These are phyloP conservation scores for Bryconaethiops microstoma DNA, from an alignment of 2,797 vertebrate genomes.

Conservation along the genomic window DNA sequence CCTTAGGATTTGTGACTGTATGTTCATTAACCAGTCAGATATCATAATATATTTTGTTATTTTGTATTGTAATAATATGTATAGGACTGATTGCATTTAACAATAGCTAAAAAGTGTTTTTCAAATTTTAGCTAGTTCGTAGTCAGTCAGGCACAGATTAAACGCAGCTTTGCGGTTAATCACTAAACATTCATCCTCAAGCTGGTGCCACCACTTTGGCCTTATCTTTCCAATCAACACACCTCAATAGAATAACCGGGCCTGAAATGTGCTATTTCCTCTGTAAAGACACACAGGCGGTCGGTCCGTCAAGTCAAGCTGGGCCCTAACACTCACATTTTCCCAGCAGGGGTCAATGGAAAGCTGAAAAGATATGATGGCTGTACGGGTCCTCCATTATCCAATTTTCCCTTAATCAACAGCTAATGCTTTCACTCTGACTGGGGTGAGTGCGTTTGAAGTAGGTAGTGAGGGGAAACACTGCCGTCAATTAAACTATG, in stretches of 20 bases:
- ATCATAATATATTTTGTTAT: too few relatives aligned
- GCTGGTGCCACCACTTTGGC: neutral
- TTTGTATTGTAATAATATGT: too few relatives aligned
- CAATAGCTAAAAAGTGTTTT: too few relatives aligned
- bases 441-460: neutral
- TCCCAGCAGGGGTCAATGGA: slow-evolving; percentile 2
- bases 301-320: neutral
- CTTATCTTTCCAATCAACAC: neutral
- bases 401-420: slow-evolving; percentile 24
- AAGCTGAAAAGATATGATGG: neutral
- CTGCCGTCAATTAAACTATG: neutral
- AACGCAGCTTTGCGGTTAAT: neutral
- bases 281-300: slow-evolving; percentile 3
- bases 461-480: neutral
- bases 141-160: neutral
- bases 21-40: too few relatives aligned
- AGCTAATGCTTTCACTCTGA: slow-evolving; percentile 9
- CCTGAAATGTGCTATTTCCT: slow-evolving; percentile 22
- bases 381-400: neutral
- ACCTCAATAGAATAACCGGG: neutral
- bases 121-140: too few relatives aligned
- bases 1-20: too few relatives aligned
- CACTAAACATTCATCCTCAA: neutral
- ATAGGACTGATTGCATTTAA: too few relatives aligned
- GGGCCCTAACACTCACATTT: slow-evolving; percentile 7